These are phyloP conservation scores for Anseranas semipalmata DNA, from an alignment of 2,113 vertebrate genomes.

Conservation along the genomic window DNA sequence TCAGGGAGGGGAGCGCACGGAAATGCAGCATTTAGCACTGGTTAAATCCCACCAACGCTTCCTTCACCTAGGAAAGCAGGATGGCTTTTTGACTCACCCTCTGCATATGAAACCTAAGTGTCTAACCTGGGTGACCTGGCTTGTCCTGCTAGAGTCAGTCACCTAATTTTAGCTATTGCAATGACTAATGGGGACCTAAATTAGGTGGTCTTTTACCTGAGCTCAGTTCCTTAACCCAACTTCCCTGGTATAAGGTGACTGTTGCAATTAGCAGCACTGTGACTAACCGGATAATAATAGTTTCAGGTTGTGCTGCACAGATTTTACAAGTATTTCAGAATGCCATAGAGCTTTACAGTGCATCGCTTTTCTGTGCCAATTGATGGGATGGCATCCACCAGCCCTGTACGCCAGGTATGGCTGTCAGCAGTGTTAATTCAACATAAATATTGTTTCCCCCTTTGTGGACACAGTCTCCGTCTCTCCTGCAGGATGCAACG, in stretches of 20 bases:
- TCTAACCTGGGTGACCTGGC: neutral
- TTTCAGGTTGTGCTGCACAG: neutral
- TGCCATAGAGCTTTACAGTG: neutral
- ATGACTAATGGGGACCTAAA: neutral
- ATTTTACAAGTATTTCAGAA: slow-evolving; percentile 27
- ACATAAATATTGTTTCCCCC: neutral
- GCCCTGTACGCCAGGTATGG: neutral
- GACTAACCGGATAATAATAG: neutral
- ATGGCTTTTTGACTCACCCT: neutral
- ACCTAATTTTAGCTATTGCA: neutral
- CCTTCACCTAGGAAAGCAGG: neutral
- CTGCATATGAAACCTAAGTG: neutral
- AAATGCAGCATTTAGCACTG: neutral
- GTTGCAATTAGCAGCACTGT: neutral
- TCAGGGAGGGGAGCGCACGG: accelerated
- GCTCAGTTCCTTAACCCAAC: neutral
- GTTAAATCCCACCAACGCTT: neutral
- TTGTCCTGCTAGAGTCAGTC: neutral
- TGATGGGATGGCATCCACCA: neutral
- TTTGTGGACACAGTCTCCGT: neutral
- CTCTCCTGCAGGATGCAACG: neutral
- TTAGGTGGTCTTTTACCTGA: neutral
- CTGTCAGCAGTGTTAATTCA: neutral
- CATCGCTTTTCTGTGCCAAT: neutral
- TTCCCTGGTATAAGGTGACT: neutral